phyloP scores from a whole-genome alignment of 2,888 invertebrate genomes.

The Agonopterix heracliana region DNA sequence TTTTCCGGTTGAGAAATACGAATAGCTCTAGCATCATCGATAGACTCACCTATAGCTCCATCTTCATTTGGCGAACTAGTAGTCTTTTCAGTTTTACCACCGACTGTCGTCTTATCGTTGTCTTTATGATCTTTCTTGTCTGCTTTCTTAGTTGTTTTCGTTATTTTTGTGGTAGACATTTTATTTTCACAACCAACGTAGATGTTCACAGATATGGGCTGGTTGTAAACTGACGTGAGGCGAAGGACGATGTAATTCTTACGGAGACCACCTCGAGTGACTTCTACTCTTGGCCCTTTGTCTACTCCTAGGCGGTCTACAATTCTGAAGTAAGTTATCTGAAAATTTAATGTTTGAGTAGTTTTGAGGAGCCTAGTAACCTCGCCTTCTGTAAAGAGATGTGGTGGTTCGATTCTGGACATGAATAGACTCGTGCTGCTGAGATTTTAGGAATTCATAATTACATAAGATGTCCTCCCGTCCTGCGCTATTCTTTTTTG shows the following conservation, averaged over 20 bases:
- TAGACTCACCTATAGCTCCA: too few species aligned
- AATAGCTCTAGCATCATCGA: too few species aligned
- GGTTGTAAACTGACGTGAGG: constrained; percentile 37
- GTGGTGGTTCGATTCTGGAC: too few species aligned
- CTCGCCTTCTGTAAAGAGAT: too few species aligned
- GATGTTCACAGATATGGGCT: constrained; percentile 52
- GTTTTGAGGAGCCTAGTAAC: too few species aligned
- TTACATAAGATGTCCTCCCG: too few species aligned
- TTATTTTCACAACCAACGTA: constrained; percentile 52
- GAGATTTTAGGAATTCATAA: too few species aligned
- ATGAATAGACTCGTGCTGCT: too few species aligned
- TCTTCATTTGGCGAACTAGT: too few species aligned
- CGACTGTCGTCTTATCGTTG: neutral
- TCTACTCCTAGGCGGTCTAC: constrained; percentile 48
- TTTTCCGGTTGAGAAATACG: too few species aligned
- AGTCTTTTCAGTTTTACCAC: neutral
- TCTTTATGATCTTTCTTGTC: neutral
- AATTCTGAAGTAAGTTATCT: constrained; percentile 58
- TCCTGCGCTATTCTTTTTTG: too few species aligned
- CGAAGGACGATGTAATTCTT: constrained; percentile 38
- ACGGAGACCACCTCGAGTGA: constrained; percentile 46
- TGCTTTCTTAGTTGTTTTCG: neutral
- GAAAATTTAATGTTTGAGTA: neutral
- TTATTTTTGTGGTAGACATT: constrained; percentile 16
- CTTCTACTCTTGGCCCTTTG: constrained; percentile 33